These are phyloP conservation scores for Drosophila varians DNA, from an alignment of 1,140 invertebrate species.

Conservation along the genomic window DNA sequence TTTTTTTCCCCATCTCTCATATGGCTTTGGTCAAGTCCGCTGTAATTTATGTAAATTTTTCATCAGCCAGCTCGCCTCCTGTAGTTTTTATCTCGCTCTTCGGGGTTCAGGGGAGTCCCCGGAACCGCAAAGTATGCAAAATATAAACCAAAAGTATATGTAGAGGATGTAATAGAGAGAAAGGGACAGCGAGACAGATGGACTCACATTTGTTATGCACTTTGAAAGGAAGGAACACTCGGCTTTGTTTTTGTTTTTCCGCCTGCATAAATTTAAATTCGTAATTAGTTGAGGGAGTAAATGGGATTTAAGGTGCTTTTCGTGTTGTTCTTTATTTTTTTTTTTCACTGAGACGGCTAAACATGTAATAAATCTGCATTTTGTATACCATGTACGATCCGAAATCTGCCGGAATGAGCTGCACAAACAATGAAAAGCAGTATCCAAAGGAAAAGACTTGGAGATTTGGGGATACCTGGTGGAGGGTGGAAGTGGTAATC, in stretches of 20 bases:
- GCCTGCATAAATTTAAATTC: slow-evolving; percentile 50
- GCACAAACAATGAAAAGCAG: slow-evolving; percentile 23
- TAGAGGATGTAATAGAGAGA: background rate
- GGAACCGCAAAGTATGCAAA: slow-evolving; percentile 49
- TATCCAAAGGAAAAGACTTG: background rate
- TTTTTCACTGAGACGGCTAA: slow-evolving; percentile 8
- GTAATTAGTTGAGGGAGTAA: slow-evolving; percentile 53
- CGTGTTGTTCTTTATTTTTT: slow-evolving; percentile 1
- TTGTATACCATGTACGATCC: slow-evolving; percentile 31
- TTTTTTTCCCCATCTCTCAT: slow-evolving; percentile 6
- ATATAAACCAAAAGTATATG: slow-evolving; percentile 35
- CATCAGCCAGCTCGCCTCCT: slow-evolving; percentile 13
- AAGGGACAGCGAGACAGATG: slow-evolving; percentile 19
- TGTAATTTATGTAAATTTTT: slow-evolving; percentile 56
- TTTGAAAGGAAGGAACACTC: slow-evolving; percentile 34
- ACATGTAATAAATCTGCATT: slow-evolving; percentile 56
- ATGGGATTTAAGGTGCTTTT: slow-evolving; percentile 38
- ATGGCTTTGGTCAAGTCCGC: slow-evolving; percentile 20
- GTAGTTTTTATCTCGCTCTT: slow-evolving; percentile 11
- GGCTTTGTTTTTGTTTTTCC: slow-evolving; percentile 17
- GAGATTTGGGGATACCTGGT: background rate
- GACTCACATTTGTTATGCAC: slow-evolving; percentile 52
- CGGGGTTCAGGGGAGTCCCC: slow-evolving; percentile 29
- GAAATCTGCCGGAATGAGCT: slow-evolving; percentile 35
- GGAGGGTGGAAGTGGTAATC: slow-evolving; percentile 6